These are phyloP conservation scores for Drosophila nasuta DNA, from an alignment of 1,140 invertebrate species.

Conservation along the genomic window DNA sequence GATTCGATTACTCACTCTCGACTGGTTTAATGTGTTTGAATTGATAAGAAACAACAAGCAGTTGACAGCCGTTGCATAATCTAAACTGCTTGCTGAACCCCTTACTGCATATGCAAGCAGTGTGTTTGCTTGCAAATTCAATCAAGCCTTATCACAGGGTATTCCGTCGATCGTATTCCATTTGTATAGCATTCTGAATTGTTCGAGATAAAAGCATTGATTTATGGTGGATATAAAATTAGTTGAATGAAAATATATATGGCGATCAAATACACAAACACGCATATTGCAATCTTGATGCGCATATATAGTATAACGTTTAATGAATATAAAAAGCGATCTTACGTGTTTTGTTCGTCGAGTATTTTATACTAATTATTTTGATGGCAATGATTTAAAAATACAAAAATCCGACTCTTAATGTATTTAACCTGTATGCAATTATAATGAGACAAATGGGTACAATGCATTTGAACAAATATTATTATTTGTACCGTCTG, in stretches of 20 bases:
- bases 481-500: neutral
- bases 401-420: conserved; percentile 16
- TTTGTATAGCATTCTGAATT: neutral
- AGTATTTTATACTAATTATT: conserved; percentile 12
- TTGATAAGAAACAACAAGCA: neutral
- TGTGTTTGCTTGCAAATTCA: neutral
- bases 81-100: neutral
- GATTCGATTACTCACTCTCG: too few species aligned
- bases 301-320: neutral
- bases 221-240: conserved; percentile 13
- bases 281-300: conserved; percentile 1
- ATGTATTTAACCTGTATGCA: conserved; percentile 11
- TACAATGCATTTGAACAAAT: conserved; percentile 8
- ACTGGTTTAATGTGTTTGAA: neutral
- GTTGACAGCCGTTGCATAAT: neutral
- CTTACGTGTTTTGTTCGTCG: too few species aligned
- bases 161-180: neutral
- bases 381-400: conserved; percentile 4
- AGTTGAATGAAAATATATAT: conserved; percentile 15
- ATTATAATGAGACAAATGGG: conserved; percentile 1
- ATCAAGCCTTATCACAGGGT: neutral
- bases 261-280: conserved; percentile 9
- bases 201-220: conserved; percentile 7
- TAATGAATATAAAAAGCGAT: neutral
- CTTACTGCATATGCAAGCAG: conserved; percentile 5